phyloP scores from a whole-genome alignment of 2,888 invertebrate genomes.

The Sesia apiformis region DNA sequence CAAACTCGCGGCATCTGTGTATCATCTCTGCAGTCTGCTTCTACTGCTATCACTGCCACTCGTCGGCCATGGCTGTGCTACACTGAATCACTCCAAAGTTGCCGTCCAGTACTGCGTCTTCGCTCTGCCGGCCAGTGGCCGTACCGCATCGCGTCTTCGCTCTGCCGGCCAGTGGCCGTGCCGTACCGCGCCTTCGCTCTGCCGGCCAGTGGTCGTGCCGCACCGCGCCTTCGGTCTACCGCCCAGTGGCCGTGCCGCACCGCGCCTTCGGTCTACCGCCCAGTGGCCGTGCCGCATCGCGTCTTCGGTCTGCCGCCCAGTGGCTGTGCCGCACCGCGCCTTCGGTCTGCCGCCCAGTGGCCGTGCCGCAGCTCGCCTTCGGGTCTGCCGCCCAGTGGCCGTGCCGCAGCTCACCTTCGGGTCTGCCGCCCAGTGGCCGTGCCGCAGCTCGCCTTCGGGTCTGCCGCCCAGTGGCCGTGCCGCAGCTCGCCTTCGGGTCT shows the following conservation, averaged over 20 bases:
- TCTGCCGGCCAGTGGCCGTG: neutral
- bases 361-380: no score
- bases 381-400: neutral
- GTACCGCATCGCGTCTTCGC: neutral
- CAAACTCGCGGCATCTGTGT: neutral
- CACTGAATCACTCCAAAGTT: neutral
- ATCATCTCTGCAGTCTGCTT: neutral
- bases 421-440: neutral
- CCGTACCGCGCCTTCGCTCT: neutral
- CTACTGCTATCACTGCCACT: neutral
- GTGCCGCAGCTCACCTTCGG: no score
- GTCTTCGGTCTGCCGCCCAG: neutral
- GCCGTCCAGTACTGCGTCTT: neutral
- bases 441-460: no score
- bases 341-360: neutral
- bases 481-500: no score
- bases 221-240: neutral
- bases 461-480: neutral
- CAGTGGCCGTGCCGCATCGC: neutral
- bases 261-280: neutral
- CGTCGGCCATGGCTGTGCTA: neutral
- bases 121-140: neutral
- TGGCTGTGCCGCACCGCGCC: no score
- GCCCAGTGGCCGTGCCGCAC: neutral
- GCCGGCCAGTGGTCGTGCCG: neutral